Evolutionary conservation across 2,888 invertebrate genomes (phyloP).

Genomic region (Ophion ellenae): DNA sequence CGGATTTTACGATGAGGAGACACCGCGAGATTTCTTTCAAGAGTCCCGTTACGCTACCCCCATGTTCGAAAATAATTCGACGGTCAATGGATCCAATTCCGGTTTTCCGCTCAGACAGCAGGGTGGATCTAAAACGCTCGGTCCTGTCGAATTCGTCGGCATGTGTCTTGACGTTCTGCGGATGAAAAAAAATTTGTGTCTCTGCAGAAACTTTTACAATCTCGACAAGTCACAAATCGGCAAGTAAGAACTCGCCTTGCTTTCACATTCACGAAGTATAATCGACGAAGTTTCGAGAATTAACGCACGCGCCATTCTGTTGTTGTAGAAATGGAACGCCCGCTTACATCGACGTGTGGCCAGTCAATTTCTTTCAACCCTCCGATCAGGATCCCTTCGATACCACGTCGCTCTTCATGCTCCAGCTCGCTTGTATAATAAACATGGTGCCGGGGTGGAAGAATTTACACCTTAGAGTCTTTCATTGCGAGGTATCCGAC

Average conservation of each 20-base stretch:
- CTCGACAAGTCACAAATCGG: slow-evolving; percentile 92
- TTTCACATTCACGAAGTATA: neutral
- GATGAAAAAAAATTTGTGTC: slow-evolving; percentile 96
- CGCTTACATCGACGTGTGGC: slow-evolving; percentile 98
- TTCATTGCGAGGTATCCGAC: slow-evolving; percentile 89
- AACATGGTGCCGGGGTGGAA: slow-evolving; percentile 96
- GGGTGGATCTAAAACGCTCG: slow-evolving; percentile 83
- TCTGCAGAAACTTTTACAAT: slow-evolving; percentile 95
- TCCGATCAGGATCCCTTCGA: slow-evolving; percentile 93
- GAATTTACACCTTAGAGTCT: slow-evolving; percentile 92
- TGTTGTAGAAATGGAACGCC: slow-evolving; percentile 86
- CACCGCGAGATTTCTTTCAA: slow-evolving; percentile 91
- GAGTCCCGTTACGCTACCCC: slow-evolving; percentile 83
- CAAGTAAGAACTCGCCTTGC: slow-evolving; percentile 85
- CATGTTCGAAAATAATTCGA: slow-evolving; percentile 84
- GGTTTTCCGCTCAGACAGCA: slow-evolving; percentile 86
- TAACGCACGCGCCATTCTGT: slow-evolving; percentile 3
- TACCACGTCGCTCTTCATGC: slow-evolving; percentile 96
- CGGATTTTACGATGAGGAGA: slow-evolving; percentile 94
- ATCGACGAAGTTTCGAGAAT: neutral
- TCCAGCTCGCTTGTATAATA: slow-evolving; percentile 98
- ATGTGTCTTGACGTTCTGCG: slow-evolving; percentile 95
- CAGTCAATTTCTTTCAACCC: slow-evolving; percentile 94
- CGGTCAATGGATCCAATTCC: slow-evolving; percentile 81
- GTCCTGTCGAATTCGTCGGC: slow-evolving; percentile 90